Evolutionary conservation across 2,113 vertebrate genomes (phyloP).

Genomic region (Ariopsis seemanni): DNA sequence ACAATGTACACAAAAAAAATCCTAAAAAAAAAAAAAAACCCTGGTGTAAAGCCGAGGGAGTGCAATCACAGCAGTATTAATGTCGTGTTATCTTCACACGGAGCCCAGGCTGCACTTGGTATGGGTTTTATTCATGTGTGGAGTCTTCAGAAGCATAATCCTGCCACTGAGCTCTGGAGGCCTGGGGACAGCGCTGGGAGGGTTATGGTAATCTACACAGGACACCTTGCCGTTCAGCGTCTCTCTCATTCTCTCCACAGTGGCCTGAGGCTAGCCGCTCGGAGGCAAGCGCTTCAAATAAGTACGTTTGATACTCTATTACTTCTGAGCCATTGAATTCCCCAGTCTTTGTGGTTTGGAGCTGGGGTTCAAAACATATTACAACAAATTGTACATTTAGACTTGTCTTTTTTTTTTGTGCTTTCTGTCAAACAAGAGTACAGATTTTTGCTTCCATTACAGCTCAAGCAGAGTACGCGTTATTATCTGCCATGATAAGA

Average conservation of each 20-base stretch:
- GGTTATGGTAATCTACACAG: slow-evolving; percentile 77
- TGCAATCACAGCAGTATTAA: slow-evolving; percentile 46
- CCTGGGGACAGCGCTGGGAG: slow-evolving; percentile 50
- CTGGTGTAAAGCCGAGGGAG: slow-evolving; percentile 2
- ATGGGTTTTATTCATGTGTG: slow-evolving; percentile 62
- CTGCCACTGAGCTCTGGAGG: slow-evolving; percentile 61
- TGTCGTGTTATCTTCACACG: slow-evolving; percentile 49
- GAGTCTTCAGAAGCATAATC: slow-evolving; percentile 71
- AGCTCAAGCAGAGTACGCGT: slow-evolving; percentile 58
- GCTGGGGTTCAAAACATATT: slow-evolving; percentile 74
- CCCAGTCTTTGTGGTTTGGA: slow-evolving; percentile 65
- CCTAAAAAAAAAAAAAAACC: not conserved
- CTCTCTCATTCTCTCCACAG: slow-evolving; percentile 70
- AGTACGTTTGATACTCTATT: slow-evolving; percentile 71
- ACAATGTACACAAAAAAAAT: not conserved
- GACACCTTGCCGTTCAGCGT: slow-evolving; percentile 78
- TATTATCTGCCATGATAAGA: slow-evolving; percentile 72
- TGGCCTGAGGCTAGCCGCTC: slow-evolving; percentile 69
- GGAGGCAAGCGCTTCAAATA: slow-evolving; percentile 67
- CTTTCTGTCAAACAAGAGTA: slow-evolving; percentile 59
- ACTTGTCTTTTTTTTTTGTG: slow-evolving; percentile 52
- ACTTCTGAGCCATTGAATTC: slow-evolving; percentile 68
- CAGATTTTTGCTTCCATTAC: slow-evolving; percentile 48
- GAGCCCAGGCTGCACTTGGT: slow-evolving; percentile 42
- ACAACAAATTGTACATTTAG: slow-evolving; percentile 74